Percentiles rank a stretch among this genome's conserved stretches.
These are phyloP conservation scores for Cactoblastis cactorum DNA, from an alignment of 2,888 invertebrate species.

Conservation along the genomic window DNA sequence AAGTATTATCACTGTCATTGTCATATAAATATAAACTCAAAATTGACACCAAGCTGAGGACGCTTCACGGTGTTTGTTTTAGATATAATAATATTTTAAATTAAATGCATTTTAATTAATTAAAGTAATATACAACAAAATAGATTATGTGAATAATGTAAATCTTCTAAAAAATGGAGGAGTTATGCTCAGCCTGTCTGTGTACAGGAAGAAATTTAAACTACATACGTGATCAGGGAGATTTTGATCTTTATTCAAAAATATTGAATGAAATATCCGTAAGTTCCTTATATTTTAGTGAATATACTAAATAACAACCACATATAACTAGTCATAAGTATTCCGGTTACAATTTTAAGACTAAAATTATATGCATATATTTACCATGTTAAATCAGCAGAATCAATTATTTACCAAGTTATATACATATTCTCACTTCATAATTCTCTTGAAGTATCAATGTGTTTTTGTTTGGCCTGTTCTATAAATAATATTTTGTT, in stretches of 20 bases:
- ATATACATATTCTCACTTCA: too few relatives aligned
- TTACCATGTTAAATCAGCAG: too few relatives aligned
- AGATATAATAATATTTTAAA: neutral
- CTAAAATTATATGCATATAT: neutral
- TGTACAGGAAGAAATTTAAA: slow-evolving; percentile 49
- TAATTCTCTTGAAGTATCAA: too few relatives aligned
- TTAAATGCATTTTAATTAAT: neutral
- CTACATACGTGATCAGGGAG: slow-evolving; percentile 46
- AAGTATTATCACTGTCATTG: too few relatives aligned
- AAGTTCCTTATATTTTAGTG: slow-evolving; percentile 22
- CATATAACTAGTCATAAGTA: neutral
- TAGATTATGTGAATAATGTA: neutral
- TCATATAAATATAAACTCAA: too few relatives aligned
- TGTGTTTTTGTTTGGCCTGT: too few relatives aligned
- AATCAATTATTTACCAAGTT: too few relatives aligned
- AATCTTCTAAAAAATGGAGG: slow-evolving; percentile 45
- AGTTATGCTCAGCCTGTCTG: slow-evolving; percentile 54
- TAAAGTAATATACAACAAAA: neutral
- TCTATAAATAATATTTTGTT: too few relatives aligned
- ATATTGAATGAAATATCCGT: slow-evolving; percentile 64
- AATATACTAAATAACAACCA: slow-evolving; percentile 13
- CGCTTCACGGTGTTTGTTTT: too few relatives aligned
- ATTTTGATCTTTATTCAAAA: slow-evolving; percentile 47
- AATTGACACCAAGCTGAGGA: too few relatives aligned
- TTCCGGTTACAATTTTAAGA: neutral